These are phyloP conservation scores for Gymnarchus niloticus DNA, from an alignment of 2,113 vertebrate genomes.

Conservation along the genomic window DNA sequence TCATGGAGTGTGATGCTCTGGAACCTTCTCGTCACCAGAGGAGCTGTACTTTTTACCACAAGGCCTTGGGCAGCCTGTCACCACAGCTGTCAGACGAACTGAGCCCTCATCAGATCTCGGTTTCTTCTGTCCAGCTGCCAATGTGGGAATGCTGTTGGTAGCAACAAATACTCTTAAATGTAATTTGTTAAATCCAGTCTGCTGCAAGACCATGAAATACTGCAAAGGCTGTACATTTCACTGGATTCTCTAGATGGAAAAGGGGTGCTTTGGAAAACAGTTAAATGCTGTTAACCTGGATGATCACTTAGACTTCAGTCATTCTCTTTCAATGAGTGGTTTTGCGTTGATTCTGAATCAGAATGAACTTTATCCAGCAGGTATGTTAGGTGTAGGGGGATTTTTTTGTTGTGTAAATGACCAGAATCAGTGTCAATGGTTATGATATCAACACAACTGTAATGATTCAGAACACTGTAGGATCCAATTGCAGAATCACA, in stretches of 20 bases:
- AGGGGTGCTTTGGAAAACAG: neutral
- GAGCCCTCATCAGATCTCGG: neutral
- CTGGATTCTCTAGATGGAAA: neutral
- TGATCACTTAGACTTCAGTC: neutral
- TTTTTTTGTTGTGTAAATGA: too few species aligned
- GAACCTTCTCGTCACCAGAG: neutral
- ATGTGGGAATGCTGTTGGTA: neutral
- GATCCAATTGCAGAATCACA: too few species aligned
- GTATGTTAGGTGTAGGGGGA: too few species aligned
- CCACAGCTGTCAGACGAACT: neutral
- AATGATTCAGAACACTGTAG: too few species aligned
- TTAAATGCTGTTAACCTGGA: neutral
- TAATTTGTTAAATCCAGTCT: too few species aligned
- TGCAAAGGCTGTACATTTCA: neutral
- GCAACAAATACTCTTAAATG: neutral
- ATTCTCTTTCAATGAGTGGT: neutral
- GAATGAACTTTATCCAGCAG: too few species aligned
- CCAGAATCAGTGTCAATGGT: too few species aligned
- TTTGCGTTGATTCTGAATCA: neutral
- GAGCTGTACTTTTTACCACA: neutral
- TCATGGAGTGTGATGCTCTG: neutral
- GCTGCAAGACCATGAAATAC: too few species aligned
- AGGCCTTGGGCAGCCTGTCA: constrained; percentile 1
- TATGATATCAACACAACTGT: too few species aligned
- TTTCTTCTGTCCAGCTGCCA: neutral